A percentile compares a stretch with the other conserved stretches of the same genome.
Conservation (phyloP, 2,113 vertebrate species). For the Phalacrocorax pelagicus region DNA sequence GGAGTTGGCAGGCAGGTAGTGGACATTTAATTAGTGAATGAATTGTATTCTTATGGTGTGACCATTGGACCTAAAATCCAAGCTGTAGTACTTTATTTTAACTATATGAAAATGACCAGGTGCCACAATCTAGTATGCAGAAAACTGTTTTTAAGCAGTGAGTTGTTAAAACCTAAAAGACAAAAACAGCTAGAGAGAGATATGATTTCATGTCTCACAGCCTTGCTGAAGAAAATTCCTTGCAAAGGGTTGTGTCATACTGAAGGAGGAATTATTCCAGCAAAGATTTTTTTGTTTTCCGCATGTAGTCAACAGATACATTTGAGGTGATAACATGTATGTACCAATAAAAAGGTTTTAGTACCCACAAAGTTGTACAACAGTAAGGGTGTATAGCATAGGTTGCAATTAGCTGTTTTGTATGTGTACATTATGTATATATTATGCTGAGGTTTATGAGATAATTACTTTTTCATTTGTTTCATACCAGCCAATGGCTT, state of each 20-base stretch:
- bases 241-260: background rate
- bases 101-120: background rate
- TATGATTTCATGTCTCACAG: background rate
- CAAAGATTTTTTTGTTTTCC: background rate
- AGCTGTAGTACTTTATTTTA: constrained; percentile 17
- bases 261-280: background rate
- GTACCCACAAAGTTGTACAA: background rate
- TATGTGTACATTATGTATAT: background rate
- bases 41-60: constrained; percentile 19
- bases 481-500: background rate
- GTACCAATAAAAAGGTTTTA: background rate
- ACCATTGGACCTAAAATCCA: constrained; percentile 29
- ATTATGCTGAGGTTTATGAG: background rate
- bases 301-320: background rate
- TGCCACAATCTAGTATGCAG: background rate
- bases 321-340: background rate
- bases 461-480: background rate
- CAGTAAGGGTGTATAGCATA: background rate
- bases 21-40: constrained; percentile 43
- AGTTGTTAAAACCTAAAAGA: background rate
- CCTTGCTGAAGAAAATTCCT: background rate
- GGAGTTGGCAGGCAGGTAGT: constrained; percentile 15
- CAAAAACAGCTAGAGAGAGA: background rate
- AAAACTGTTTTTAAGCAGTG: constrained; percentile 2
- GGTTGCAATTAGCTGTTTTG: background rate